Percentiles rank a stretch among this genome's conserved stretches.
phyloP scores from a whole-genome alignment of 2,113 vertebrate species.

The Cochlearius cochlearius region DNA sequence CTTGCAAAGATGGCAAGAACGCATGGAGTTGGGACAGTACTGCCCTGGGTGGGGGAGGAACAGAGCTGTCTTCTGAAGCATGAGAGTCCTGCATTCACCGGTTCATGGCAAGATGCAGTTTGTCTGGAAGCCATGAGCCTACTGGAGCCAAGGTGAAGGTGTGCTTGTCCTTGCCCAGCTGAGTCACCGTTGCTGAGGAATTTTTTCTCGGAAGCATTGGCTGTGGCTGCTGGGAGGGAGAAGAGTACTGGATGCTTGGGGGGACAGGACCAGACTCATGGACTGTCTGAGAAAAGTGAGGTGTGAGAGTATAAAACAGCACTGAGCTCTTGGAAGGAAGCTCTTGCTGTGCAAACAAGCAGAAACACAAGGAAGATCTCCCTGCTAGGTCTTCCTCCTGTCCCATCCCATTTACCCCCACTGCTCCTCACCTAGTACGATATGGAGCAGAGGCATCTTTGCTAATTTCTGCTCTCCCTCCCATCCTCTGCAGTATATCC shows the following conservation, averaged over 20 bases:
- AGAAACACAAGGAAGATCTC: not conserved
- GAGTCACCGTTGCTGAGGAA: not conserved
- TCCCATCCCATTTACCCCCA: not conserved
- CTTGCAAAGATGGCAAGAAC: not conserved
- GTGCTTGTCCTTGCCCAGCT: not conserved
- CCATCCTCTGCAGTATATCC: constrained; percentile 80
- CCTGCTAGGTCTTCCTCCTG: not conserved
- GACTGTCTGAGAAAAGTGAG: not conserved
- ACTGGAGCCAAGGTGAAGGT: not conserved
- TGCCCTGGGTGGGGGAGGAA: not conserved
- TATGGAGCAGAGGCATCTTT: not conserved
- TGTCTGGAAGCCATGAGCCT: not conserved
- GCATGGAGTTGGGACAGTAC: not conserved
- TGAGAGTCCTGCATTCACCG: not conserved
- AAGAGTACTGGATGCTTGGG: not conserved
- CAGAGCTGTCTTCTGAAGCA: not conserved
- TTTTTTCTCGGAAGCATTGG: not conserved
- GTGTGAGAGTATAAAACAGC: not conserved
- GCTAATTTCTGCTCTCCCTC: constrained; percentile 5
- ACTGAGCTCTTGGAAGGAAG: not conserved
- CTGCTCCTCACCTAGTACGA: not conserved
- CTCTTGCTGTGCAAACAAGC: not conserved
- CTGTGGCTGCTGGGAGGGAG: not conserved
- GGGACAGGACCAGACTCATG: not conserved
- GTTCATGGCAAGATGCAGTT: not conserved